Base-by-base conservation (phyloP, 2,888 invertebrate species). In the Euplagia quadripunctaria region DNA sequence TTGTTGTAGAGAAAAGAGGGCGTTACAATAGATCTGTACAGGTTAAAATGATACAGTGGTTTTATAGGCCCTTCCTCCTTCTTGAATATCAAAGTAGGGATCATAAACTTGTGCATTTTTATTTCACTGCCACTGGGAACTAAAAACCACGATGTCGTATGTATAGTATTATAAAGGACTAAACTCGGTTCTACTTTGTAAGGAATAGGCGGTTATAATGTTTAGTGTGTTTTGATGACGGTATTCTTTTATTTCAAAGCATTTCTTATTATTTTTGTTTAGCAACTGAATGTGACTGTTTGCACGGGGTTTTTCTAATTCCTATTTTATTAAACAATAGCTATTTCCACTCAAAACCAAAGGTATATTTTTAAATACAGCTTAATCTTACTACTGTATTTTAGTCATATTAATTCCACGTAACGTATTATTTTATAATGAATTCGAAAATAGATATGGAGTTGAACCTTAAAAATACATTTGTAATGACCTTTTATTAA, bases 81-180 rank as follows among this genome's bases (percentile, higher is more conserved):
- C 63, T 73, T 61, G 66, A 70, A 70, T 73, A 70, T 66, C 43
- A 66, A 63, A 66, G 31, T 66, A 73, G 63, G 66, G 66, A 31
- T 70, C 70, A 67, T 73, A 73, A 70, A 73, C 63, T 73, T 70
- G 70, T 70, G 66, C 67, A 73, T 66, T 70, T 63, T 66, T 73
- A 63, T 70, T 73, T 67, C 70, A 70, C 43, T 73, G 69, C 51
- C n/a, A 16, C 66, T 42, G 51, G 14, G 46, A 68, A 73, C 69
- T 75, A 70, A 69, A 73, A 75, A 68, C 70, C 46, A 72, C 52
- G 64, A 67, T 68, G 61, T 68, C 65, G 61, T 64, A 75, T 41
- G 41, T 66, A 49, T 41, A 66, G 49, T 72, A 52, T 52, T 46
- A n/a, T 61, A 61, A 73, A 73, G 58, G 16, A 51, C 20, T 52